Conservation (phyloP, 2,888 invertebrate genomes). For the Deroplatys truncata region DNA sequence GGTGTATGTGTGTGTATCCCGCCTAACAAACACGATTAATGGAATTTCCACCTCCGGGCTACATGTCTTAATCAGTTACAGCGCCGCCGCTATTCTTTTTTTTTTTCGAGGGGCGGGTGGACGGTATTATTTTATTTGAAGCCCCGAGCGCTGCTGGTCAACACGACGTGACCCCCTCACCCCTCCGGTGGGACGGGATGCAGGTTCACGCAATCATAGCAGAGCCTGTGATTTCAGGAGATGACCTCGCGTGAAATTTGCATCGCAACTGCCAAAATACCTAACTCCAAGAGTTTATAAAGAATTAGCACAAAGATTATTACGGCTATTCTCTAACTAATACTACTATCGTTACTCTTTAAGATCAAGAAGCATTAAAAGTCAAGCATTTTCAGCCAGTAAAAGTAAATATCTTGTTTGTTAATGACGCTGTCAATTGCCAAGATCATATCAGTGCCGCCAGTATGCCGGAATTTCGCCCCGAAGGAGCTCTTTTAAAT, state of each 20-base stretch:
- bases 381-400: no score
- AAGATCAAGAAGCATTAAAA: no score
- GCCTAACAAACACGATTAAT: constrained; percentile 24
- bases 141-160: not conserved
- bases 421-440: no score
- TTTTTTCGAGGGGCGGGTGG: not conserved
- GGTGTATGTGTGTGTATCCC: not conserved
- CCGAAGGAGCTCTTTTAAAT: no score
- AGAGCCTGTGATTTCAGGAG: not conserved
- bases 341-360: no score
- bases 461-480: no score
- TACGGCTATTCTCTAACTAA: no score
- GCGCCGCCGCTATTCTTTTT: not conserved
- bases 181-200: no score
- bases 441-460: no score
- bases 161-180: not conserved
- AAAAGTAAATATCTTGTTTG: no score
- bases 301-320: not conserved
- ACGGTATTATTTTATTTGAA: not conserved
- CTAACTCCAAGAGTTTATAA: not conserved
- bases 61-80: constrained; percentile 25
- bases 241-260: not conserved
- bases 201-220: not conserved
- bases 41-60: constrained; percentile 26
- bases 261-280: not conserved